These are phyloP conservation scores for Mormoops blainvillei DNA, from an alignment of 2,113 vertebrate genomes.

Conservation along the genomic window DNA sequence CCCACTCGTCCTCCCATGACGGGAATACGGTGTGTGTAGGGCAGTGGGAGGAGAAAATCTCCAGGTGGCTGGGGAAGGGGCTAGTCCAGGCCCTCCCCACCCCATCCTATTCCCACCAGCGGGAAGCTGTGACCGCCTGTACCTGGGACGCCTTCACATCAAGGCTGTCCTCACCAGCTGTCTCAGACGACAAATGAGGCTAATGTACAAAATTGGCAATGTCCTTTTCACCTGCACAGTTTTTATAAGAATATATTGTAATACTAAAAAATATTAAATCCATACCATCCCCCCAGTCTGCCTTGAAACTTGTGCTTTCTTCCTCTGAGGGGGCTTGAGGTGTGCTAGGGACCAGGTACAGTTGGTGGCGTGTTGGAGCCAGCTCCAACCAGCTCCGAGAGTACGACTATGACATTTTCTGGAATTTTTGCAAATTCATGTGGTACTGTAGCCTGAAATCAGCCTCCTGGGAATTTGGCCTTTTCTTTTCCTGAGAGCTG, in stretches of 20 bases:
- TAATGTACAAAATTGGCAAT: conserved; percentile 81
- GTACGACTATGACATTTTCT: background rate
- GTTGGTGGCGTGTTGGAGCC: too few relatives aligned
- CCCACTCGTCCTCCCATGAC: background rate
- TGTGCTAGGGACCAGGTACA: background rate
- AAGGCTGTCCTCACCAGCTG: conserved; percentile 3
- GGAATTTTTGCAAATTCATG: background rate
- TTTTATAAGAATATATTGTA: conserved; percentile 86
- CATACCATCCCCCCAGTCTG: conserved; percentile 72
- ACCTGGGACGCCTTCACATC: background rate
- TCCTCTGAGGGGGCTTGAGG: background rate
- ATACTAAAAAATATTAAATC: conserved; percentile 86
- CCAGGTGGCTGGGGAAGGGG: background rate
- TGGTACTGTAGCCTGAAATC: rapidly evolving
- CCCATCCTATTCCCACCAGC: background rate
- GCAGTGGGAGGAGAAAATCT: background rate
- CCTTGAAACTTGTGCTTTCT: background rate
- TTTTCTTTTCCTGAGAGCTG: background rate
- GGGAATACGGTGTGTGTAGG: background rate
- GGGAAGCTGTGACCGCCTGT: background rate
- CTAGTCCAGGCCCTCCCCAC: background rate
- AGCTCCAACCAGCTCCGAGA: background rate
- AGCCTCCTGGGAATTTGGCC: background rate
- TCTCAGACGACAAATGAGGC: conserved; percentile 77
- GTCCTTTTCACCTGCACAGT: conserved; percentile 82